A percentile compares a stretch with the other conserved stretches of the same genome.
phyloP scores from a whole-genome alignment of 2,113 vertebrate species.

The Potamarius usumacintae region DNA sequence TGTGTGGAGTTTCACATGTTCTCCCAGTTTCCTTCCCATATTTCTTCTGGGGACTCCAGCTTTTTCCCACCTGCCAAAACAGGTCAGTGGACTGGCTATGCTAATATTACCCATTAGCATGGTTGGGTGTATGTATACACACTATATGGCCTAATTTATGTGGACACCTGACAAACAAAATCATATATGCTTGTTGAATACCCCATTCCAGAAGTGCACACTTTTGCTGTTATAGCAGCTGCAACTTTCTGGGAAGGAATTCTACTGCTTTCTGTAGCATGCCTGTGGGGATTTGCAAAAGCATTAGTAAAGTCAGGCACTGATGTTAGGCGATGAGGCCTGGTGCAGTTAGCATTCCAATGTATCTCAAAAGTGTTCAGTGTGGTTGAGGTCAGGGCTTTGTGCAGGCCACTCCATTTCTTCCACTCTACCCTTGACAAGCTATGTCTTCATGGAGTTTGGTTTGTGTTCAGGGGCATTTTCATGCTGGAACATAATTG shows the following conservation, averaged over 20 bases:
- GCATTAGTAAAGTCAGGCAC: background rate
- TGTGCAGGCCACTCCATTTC: background rate
- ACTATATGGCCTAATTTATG: background rate
- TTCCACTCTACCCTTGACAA: background rate
- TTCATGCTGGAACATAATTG: background rate
- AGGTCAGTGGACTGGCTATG: background rate
- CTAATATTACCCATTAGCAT: background rate
- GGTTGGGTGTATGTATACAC: background rate
- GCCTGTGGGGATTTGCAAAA: background rate
- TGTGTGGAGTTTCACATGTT: background rate
- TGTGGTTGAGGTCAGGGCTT: background rate
- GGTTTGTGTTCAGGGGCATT: too few relatives aligned
- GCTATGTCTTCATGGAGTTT: background rate
- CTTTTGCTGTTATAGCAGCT: background rate
- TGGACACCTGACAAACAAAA: background rate
- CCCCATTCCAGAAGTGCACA: background rate
- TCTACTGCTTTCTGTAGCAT: background rate
- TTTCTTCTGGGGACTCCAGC: background rate
- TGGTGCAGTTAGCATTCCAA: too few relatives aligned
- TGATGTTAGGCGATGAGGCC: too few relatives aligned
- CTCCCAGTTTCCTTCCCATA: background rate
- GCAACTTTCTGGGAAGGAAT: background rate
- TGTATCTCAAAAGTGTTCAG: background rate
- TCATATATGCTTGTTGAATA: background rate
- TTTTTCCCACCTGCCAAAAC: background rate